These are phyloP conservation scores for Alcedo atthis DNA, from an alignment of 2,797 vertebrate genomes.

Conservation along the genomic window DNA sequence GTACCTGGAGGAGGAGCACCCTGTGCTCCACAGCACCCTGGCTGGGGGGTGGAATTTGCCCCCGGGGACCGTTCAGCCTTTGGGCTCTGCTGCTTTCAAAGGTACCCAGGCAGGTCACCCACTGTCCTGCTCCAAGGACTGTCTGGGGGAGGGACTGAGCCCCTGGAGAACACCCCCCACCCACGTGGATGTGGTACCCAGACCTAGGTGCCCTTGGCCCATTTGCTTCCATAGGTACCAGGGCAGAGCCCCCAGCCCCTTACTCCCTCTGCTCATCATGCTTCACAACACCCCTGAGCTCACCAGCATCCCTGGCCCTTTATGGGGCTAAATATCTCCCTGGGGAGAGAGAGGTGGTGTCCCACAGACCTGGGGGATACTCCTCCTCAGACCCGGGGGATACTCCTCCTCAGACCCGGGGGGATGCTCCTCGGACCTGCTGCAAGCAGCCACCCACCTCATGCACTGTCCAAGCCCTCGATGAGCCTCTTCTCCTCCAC, in stretches of 20 bases:
- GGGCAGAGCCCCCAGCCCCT: not conserved
- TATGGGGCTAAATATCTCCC: fast-evolving
- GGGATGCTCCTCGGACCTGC: fast-evolving
- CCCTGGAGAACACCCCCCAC: too few species aligned
- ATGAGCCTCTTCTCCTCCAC: fast-evolving
- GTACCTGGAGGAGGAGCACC: fast-evolving
- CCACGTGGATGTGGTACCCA: fast-evolving
- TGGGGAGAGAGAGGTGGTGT: not conserved
- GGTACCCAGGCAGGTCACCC: not conserved
- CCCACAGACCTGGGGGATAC: not conserved
- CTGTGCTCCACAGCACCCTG: not conserved
- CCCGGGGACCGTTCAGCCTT: not conserved
- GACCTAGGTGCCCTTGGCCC: fast-evolving
- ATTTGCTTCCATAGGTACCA: fast-evolving
- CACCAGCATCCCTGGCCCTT: not conserved
- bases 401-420: fast-evolving
- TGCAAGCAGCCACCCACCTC: not conserved
- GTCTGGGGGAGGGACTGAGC: too few species aligned
- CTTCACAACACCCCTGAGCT: not conserved
- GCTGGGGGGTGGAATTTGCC: not conserved
- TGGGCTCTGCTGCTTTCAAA: not conserved
- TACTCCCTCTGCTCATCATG: not conserved
- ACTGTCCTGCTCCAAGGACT: not conserved
- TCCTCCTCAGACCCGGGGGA: fast-evolving
- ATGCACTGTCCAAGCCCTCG: not conserved